These are phyloP conservation scores for Herpetotheres cachinnans DNA, from an alignment of 2,113 vertebrate genomes.

Conservation along the genomic window DNA sequence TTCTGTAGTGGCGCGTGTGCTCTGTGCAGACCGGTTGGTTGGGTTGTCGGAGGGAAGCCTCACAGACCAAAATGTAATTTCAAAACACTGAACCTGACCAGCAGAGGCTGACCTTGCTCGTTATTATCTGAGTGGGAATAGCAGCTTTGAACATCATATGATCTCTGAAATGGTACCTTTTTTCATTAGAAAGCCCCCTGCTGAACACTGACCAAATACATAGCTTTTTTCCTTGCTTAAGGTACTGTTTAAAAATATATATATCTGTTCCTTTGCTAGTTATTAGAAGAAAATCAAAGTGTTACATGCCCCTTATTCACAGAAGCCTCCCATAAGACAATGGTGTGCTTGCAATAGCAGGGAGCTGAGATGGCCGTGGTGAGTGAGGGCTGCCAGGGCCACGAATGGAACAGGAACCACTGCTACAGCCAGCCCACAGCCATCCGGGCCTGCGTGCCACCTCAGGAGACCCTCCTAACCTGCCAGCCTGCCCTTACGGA, in stretches of 20 bases:
- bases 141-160: conserved; percentile 72
- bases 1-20: conserved; percentile 7
- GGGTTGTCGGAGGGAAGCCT: conserved; percentile 42
- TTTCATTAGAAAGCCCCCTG: conserved; percentile 71
- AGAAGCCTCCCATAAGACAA: conserved; percentile 32
- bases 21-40: neutral
- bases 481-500: neutral
- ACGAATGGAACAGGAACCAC: neutral
- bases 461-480: neutral
- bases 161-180: conserved; percentile 68
- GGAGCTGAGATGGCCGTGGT: neutral
- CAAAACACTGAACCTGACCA: conserved; percentile 69
- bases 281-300: conserved; percentile 64
- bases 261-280: conserved; percentile 41
- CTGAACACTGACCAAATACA: conserved; percentile 68
- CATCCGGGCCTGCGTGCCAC: neutral
- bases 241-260: conserved; percentile 59
- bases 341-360: neutral
- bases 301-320: neutral
- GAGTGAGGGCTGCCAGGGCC: neutral
- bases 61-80: conserved; percentile 69
- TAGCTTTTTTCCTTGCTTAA: conserved; percentile 57
- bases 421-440: neutral
- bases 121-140: conserved; percentile 74
- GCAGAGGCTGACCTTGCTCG: conserved; percentile 70